Percentiles rank a stretch among this genome's conserved stretches.
phyloP scores from a whole-genome alignment of 2,797 vertebrate genomes.

The Synanceia verrucosa region DNA sequence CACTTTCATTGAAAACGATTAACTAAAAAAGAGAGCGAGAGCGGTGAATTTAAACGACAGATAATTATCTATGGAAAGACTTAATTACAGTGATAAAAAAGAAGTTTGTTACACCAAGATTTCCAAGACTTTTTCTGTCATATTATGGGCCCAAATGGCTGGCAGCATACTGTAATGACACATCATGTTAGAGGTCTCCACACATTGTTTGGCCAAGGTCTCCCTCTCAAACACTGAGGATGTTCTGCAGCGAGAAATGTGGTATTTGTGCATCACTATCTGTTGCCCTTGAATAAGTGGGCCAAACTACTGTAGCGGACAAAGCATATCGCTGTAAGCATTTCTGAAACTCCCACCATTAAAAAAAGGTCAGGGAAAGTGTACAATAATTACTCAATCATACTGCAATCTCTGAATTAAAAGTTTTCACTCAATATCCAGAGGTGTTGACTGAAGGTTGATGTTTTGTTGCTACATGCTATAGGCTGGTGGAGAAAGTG shows the following conservation, averaged over 20 bases:
- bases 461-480: not conserved
- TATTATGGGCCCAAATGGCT: no score
- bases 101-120: not conserved
- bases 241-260: not conserved
- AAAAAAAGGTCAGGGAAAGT: not conserved
- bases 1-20: slow-evolving; percentile 22
- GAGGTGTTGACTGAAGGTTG: not conserved
- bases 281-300: not conserved
- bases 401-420: not conserved
- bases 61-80: slow-evolving; percentile 20
- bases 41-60: not conserved
- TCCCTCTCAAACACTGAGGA: not conserved
- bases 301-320: not conserved
- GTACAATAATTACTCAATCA: not conserved
- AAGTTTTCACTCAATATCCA: not conserved
- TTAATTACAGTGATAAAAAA: slow-evolving; percentile 17
- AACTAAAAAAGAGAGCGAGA: not conserved
- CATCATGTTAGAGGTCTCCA: not conserved
- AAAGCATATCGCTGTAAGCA: not conserved
- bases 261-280: not conserved
- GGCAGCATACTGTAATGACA: not conserved
- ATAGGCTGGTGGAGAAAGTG: not conserved
- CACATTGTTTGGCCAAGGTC: slow-evolving; percentile 2
- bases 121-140: not conserved
- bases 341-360: not conserved